phyloP scores from a whole-genome alignment of 2,113 vertebrate species.

The Ammodytes marinus region DNA sequence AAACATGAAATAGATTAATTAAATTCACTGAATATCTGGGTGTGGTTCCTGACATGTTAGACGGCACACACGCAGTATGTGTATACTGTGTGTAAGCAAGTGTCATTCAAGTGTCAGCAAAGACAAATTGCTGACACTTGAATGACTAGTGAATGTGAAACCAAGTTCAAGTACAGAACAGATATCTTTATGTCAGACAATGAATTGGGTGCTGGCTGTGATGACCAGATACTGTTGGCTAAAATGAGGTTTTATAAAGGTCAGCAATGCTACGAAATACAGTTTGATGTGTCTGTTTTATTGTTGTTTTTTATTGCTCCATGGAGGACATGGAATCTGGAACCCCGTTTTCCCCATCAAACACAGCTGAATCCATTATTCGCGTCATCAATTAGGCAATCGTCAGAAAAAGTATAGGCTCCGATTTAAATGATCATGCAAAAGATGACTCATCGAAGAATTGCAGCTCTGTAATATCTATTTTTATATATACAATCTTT shows the following conservation, averaged over 20 bases:
- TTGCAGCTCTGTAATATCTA: too few relatives aligned
- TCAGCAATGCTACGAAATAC: background rate
- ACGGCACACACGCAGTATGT: background rate
- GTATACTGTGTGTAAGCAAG: background rate
- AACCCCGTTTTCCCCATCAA: too few relatives aligned
- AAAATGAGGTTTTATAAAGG: background rate
- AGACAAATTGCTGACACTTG: background rate
- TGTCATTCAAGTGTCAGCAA: too few relatives aligned
- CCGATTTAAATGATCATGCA: too few relatives aligned
- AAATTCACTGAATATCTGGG: background rate
- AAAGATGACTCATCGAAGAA: too few relatives aligned
- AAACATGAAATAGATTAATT: background rate
- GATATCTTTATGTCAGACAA: constrained; percentile 1
- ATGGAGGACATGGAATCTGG: background rate
- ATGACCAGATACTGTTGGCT: background rate
- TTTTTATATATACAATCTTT: background rate
- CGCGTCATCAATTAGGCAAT: too few relatives aligned
- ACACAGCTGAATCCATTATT: too few relatives aligned
- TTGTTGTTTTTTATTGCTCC: background rate
- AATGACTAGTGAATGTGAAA: constrained; percentile 1
- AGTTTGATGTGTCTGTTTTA: background rate
- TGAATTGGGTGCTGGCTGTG: background rate
- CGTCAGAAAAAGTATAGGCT: too few relatives aligned
- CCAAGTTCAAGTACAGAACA: background rate
- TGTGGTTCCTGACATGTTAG: background rate